phyloP scores from a whole-genome alignment of 2,888 invertebrate species.

The Cepaea hortensis region DNA sequence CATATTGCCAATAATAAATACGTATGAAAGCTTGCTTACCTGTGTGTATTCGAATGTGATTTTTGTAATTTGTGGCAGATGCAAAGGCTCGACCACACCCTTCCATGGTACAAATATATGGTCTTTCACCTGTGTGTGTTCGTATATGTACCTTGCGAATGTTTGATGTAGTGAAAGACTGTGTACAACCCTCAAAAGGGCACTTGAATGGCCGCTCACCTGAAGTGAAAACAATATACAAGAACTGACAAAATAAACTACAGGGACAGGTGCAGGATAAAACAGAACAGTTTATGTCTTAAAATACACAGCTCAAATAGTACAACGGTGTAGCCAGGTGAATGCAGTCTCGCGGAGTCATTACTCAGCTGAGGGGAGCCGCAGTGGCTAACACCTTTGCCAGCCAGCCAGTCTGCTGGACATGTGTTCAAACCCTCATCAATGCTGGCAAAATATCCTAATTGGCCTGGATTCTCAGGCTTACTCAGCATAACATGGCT shows the following conservation, averaged over 20 bases:
- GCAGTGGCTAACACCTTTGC: too few species aligned
- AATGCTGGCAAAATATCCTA: too few species aligned
- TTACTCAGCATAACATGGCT: too few species aligned
- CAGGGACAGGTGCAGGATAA: neutral
- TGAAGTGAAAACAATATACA: slow-evolving; percentile 55
- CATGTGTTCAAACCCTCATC: too few species aligned
- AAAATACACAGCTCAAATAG: too few species aligned
- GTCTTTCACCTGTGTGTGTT: slow-evolving; percentile 83
- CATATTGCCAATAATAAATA: too few species aligned
- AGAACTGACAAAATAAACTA: neutral
- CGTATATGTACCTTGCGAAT: slow-evolving; percentile 83
- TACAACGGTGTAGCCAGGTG: too few species aligned
- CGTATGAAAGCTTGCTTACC: slow-evolving; percentile 72
- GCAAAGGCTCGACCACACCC: slow-evolving; percentile 83
- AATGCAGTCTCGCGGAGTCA: too few species aligned
- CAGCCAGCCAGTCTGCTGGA: too few species aligned
- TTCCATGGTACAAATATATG: slow-evolving; percentile 81
- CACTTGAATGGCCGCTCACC: slow-evolving; percentile 77
- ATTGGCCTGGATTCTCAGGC: too few species aligned
- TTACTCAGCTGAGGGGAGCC: too few species aligned
- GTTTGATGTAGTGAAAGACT: slow-evolving; percentile 84
- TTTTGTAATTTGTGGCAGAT: slow-evolving; percentile 83
- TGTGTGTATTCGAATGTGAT: slow-evolving; percentile 83
- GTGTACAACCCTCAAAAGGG: slow-evolving; percentile 80
- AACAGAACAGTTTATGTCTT: neutral